These are phyloP conservation scores for Peromyscus polionotus DNA, from an alignment of 2,113 vertebrate species.

Conservation along the genomic window DNA sequence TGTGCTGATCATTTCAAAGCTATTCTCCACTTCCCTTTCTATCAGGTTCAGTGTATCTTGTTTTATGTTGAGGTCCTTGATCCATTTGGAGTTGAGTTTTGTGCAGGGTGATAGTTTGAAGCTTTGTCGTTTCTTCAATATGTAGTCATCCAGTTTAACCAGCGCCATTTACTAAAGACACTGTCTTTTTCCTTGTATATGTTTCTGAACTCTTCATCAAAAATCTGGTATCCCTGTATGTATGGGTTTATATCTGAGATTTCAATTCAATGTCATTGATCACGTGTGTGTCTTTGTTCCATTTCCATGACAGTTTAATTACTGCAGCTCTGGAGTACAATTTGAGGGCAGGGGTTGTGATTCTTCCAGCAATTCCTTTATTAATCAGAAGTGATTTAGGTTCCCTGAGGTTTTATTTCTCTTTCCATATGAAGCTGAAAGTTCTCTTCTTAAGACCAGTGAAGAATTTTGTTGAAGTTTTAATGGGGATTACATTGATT, in stretches of 20 bases:
- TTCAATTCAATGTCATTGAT: too few relatives aligned
- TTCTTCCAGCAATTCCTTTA: too few relatives aligned
- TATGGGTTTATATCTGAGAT: too few relatives aligned
- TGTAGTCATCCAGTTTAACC: background rate
- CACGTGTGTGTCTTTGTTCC: too few relatives aligned
- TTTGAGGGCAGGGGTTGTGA: too few relatives aligned
- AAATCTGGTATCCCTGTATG: too few relatives aligned
- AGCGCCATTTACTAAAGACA: background rate
- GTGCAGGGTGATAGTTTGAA: background rate
- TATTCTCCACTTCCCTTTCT: background rate
- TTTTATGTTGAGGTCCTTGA: background rate
- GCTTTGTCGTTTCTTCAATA: background rate
- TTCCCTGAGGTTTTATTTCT: too few relatives aligned
- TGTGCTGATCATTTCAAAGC: background rate
- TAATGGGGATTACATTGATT: background rate
- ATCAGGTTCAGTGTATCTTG: background rate
- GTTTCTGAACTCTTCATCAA: too few relatives aligned
- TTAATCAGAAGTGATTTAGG: too few relatives aligned
- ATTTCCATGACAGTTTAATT: too few relatives aligned
- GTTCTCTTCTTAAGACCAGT: background rate
- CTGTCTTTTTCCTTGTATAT: too few relatives aligned
- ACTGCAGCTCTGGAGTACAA: too few relatives aligned
- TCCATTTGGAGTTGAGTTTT: background rate
- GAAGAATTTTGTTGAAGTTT: background rate
- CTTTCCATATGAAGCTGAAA: background rate